Base-by-base conservation (phyloP, 2,888 invertebrate species). In the Cryptosula pallasiana region DNA sequence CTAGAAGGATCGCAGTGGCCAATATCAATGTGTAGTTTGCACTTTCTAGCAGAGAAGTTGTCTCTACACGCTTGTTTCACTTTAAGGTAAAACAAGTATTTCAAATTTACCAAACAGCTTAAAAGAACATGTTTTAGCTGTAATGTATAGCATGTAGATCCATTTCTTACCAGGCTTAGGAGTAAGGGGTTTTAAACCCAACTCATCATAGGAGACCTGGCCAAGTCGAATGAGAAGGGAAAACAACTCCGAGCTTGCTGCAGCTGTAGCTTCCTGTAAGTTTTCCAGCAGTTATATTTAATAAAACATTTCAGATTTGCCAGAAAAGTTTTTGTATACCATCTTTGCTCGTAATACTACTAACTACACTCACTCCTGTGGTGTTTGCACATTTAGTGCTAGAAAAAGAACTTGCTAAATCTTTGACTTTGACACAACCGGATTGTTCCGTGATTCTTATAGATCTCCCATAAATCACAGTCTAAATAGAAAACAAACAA, bases 41-140 rank as follows among this genome's bases (percentile, higher is more conserved):
- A 63, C 32, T 63, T 63, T 32, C 32, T 63, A 3, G 27, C 27
- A 29, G 63, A 63, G 63, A 63, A 63, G 32, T 63, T 63, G 32
- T 63, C 63, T 5, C 25, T 27, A 63, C 63, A 63, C 13, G 9
- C 27, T 32, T 63, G 20, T 45, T 20, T 45, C 20, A 13, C 45
- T 45, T 45, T 20, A 45, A 45, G n/a, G n/a, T n/a, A n/a, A n/a
- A n/a, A n/a, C n/a, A n/a, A n/a, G n/a, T n/a, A n/a, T n/a, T n/a
- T n/a, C n/a, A n/a, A n/a, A n/a, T n/a, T n/a, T n/a, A n/a, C n/a
- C n/a, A n/a, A n/a, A n/a, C n/a, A n/a, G n/a, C n/a, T n/a, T n/a
- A n/a, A n/a, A n/a, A n/a, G n/a, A n/a, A n/a, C n/a, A n/a, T n/a
- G n/a, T n/a, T n/a, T n/a, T n/a, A n/a, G n/a, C n/a, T n/a, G n/a